phyloP scores from a whole-genome alignment of 2,797 vertebrate genomes.

The Anguilla marmorata region DNA sequence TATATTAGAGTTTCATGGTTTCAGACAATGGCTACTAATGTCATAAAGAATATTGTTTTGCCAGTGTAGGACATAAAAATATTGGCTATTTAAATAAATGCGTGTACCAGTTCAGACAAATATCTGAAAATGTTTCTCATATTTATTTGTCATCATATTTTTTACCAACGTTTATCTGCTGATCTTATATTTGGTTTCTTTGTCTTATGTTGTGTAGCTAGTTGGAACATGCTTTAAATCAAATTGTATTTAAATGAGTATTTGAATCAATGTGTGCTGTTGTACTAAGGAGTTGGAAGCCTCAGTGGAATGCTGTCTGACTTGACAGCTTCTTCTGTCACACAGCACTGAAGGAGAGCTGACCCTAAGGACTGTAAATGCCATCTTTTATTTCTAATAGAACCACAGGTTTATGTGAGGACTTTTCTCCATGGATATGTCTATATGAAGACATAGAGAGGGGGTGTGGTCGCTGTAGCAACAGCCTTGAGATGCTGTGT shows the following conservation, averaged over 20 bases:
- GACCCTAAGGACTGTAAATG: neutral
- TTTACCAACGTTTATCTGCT: neutral
- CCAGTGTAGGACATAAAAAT: neutral
- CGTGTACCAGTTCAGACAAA: neutral
- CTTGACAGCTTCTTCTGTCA: neutral
- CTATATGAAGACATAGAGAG: neutral
- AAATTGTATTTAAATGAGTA: neutral
- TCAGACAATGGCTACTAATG: neutral
- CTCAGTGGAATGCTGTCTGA: neutral
- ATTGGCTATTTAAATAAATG: too few species aligned
- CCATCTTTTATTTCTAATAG: neutral
- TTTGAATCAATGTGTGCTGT: neutral
- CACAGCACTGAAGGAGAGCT: neutral
- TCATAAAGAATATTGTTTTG: neutral
- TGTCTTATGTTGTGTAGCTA: neutral
- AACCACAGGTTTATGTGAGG: neutral
- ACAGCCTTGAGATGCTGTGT: neutral
- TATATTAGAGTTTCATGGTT: neutral
- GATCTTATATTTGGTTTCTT: neutral
- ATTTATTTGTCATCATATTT: neutral
- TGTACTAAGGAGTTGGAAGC: neutral
- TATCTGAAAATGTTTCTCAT: neutral
- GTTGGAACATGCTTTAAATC: constrained; percentile 3
- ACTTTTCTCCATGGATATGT: neutral
- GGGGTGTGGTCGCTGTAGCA: neutral